These are phyloP conservation scores for Formica selysi DNA, from an alignment of 1,140 invertebrate species.

Conservation along the genomic window DNA sequence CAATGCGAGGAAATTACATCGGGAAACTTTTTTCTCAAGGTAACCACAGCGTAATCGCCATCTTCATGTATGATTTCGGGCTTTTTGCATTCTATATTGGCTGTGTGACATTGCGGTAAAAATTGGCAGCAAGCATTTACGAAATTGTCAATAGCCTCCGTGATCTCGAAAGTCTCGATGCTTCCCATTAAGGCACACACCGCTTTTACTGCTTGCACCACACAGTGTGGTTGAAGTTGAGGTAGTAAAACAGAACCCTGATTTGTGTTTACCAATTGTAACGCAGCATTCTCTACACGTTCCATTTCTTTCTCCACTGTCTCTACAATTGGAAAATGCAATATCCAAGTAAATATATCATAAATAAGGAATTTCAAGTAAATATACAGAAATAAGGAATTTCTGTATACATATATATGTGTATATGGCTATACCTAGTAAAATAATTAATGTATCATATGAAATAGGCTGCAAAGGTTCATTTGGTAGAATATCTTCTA, in stretches of 20 bases:
- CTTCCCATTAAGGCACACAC: slow-evolving; percentile 95
- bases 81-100: slow-evolving; percentile 86
- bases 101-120: slow-evolving; percentile 84
- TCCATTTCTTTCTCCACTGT: slow-evolving; percentile 94
- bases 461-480: slow-evolving; percentile 91
- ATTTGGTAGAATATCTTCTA: slow-evolving; percentile 92
- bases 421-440: slow-evolving; percentile 88
- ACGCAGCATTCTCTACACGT: slow-evolving; percentile 89
- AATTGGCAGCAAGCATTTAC: slow-evolving; percentile 88
- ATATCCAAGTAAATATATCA: neutral
- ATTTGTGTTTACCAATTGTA: slow-evolving; percentile 86
- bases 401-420: neutral
- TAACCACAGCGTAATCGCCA: slow-evolving; percentile 89
- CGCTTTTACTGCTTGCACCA: slow-evolving; percentile 96
- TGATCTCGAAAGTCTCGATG: slow-evolving; percentile 95
- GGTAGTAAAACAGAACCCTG: slow-evolving; percentile 85
- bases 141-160: slow-evolving; percentile 91
- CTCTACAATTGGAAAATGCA: slow-evolving; percentile 85
- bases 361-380: neutral
- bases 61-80: slow-evolving; percentile 88
- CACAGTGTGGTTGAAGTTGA: slow-evolving; percentile 88
- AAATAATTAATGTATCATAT: slow-evolving; percentile 92
- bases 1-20: slow-evolving; percentile 88
- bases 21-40: slow-evolving; percentile 86
- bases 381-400: neutral